Conservation (phyloP, 53 echinoderm and acorn worm species). For the Astropecten irregularis region DNA sequence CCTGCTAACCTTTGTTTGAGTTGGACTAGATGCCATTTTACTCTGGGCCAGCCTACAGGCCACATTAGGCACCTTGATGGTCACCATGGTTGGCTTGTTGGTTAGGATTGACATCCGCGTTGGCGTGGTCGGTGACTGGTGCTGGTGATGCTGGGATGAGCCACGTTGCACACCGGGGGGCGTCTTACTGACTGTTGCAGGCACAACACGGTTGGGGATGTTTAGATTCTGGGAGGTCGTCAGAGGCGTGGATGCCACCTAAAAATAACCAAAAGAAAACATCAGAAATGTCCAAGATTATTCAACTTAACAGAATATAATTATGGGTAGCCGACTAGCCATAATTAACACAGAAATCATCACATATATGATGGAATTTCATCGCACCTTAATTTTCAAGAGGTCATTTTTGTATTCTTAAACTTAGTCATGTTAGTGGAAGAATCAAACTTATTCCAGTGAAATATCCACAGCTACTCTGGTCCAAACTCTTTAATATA, state of each 20-base stretch:
- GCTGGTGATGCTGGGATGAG: slow-evolving; percentile 23
- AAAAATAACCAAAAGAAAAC: background rate
- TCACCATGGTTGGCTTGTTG: slow-evolving; percentile 87
- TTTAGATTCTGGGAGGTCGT: slow-evolving; percentile 84
- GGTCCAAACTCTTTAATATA: too few species aligned
- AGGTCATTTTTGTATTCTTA: too few species aligned
- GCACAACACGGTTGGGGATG: slow-evolving; percentile 68
- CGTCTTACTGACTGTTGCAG: slow-evolving; percentile 11
- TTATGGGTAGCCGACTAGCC: background rate
- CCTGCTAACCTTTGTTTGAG: background rate
- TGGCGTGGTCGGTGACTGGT: slow-evolving; percentile 75
- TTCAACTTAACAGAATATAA: too few species aligned
- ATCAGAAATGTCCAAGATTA: background rate
- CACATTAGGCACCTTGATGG: slow-evolving; percentile 87
- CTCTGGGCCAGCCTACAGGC: slow-evolving; percentile 67
- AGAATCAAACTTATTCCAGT: too few species aligned
- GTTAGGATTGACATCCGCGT: slow-evolving; percentile 93
- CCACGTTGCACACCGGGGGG: slow-evolving; percentile 12
- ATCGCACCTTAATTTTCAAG: too few species aligned
- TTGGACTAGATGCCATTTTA: background rate
- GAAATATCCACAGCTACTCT: too few species aligned
- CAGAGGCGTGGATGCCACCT: slow-evolving; percentile 69
- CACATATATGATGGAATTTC: too few species aligned
- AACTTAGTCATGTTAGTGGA: too few species aligned
- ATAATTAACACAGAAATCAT: too few species aligned